Percentiles rank a stretch among this genome's conserved stretches.
Conservation (phyloP, 2,113 vertebrate genomes). For the Centropristis striata region DNA sequence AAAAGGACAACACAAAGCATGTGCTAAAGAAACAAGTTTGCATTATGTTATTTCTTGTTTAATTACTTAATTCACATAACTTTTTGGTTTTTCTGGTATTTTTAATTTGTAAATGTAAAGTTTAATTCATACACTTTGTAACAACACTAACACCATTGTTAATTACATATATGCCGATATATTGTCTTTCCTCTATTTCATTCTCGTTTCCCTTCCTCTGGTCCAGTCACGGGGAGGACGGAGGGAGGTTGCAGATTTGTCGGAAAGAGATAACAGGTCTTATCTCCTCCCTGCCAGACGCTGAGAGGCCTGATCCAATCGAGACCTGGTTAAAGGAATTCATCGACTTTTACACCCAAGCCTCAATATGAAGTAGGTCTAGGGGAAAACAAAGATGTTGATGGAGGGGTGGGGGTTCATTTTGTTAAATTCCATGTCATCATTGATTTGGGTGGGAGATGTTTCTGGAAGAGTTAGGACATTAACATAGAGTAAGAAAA, state of each 20-base stretch:
- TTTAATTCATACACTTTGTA: not conserved
- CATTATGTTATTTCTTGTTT: too few species aligned
- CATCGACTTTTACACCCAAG: slow-evolving; percentile 78
- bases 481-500: not conserved
- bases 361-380: slow-evolving; percentile 62
- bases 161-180: slow-evolving; percentile 1
- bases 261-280: slow-evolving; percentile 79
- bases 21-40: not conserved
- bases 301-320: slow-evolving; percentile 76
- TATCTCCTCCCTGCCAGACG: slow-evolving; percentile 83
- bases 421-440: slow-evolving; percentile 30
- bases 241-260: slow-evolving; percentile 69
- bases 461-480: not conserved
- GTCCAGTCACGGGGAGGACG: slow-evolving; percentile 60
- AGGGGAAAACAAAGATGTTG: slow-evolving; percentile 50
- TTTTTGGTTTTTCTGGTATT: not conserved
- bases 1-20: not conserved
- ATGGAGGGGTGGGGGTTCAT: not conserved
- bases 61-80: not conserved
- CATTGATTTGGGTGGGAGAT: slow-evolving; percentile 3
- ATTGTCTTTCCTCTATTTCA: slow-evolving; percentile 35
- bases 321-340: slow-evolving; percentile 77
- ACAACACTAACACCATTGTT: not conserved
- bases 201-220: slow-evolving; percentile 15
- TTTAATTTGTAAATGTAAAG: not conserved